Percentiles rank a stretch among this genome's conserved stretches.
These are phyloP conservation scores for Heliothis peltigera DNA, from an alignment of 2,888 invertebrate genomes.

Conservation along the genomic window DNA sequence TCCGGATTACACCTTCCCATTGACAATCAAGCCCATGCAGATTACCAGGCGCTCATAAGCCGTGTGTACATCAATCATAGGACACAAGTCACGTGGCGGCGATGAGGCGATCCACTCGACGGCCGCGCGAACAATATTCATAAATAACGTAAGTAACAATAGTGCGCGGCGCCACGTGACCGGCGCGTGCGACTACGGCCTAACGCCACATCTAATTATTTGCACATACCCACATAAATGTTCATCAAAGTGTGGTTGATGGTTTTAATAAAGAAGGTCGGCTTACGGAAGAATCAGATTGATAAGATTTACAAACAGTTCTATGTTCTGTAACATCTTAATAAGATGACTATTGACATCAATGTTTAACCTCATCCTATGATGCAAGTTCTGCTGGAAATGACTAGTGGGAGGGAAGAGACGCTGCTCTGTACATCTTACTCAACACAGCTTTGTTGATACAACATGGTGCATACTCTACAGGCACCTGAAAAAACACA, in stretches of 20 bases:
- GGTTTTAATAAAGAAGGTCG: conserved; percentile 47
- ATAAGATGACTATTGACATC: too few species aligned
- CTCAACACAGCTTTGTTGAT: too few species aligned
- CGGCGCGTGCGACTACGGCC: conserved; percentile 53
- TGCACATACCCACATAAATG: conserved; percentile 75
- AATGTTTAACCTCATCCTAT: too few species aligned
- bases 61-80: conserved; percentile 73
- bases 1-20: conserved; percentile 53
- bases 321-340: neutral
- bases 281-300: neutral
- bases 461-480: too few species aligned
- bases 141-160: conserved; percentile 86
- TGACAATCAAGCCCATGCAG: conserved; percentile 54
- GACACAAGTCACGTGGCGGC: conserved; percentile 74
- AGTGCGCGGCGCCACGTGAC: conserved; percentile 73
- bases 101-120: conserved; percentile 75
- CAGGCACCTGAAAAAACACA: too few species aligned
- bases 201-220: conserved; percentile 83
- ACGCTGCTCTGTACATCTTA: too few species aligned
- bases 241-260: conserved; percentile 61
- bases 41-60: conserved; percentile 74
- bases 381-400: too few species aligned
- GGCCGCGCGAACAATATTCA: conserved; percentile 83
- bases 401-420: too few species aligned
- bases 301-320: neutral